Conservation (phyloP, 2,113 vertebrate species). For the Oreochromis aureus region DNA sequence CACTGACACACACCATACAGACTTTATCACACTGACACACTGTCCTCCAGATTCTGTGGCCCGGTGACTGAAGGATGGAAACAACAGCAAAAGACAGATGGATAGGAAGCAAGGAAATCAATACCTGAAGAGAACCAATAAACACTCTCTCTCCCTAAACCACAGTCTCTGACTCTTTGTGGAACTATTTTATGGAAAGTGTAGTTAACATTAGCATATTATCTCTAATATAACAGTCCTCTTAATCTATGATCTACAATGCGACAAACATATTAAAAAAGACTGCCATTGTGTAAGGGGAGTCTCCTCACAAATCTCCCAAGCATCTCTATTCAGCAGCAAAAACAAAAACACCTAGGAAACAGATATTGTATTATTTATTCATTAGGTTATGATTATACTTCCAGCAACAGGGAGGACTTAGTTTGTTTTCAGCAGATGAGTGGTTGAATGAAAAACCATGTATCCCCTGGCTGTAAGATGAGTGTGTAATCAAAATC, state of each 20-base stretch:
- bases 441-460: background rate
- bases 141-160: background rate
- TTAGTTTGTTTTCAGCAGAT: background rate
- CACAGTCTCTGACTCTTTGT: background rate
- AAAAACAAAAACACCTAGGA: background rate
- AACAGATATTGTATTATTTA: background rate
- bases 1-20: background rate
- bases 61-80: background rate
- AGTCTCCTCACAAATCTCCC: background rate
- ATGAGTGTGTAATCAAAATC: background rate
- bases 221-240: background rate
- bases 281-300: background rate
- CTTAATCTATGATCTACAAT: background rate
- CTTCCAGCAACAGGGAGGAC: background rate
- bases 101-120: constrained; percentile 13
- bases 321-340: background rate
- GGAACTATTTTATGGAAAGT: background rate
- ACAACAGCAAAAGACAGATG: background rate
- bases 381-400: background rate
- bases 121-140: constrained; percentile 29
- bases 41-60: constrained; percentile 7
- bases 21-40: constrained; percentile 26
- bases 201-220: background rate
- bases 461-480: background rate
- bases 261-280: background rate